Conservation (phyloP, 2,797 vertebrate species). For the Graptemys geographica region DNA sequence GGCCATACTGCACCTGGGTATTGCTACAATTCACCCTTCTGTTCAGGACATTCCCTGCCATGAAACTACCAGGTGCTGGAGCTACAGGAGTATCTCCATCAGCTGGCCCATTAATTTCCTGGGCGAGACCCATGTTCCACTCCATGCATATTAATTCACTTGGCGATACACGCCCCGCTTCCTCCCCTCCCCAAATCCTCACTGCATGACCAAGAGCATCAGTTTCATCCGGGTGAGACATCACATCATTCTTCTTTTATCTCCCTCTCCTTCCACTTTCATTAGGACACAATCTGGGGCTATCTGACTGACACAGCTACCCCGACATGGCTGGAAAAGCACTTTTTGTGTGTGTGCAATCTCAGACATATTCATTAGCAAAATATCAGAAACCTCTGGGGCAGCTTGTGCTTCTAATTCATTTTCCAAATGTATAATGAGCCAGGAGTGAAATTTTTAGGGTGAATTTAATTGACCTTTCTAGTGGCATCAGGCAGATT, state of each 20-base stretch:
- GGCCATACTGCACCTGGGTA: neutral
- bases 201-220: neutral
- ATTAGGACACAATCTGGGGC: neutral
- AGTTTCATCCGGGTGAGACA: neutral
- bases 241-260: fast-evolving
- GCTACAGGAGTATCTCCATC: neutral
- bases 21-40: neutral
- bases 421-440: constrained; percentile 86
- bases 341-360: constrained; percentile 43
- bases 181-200: neutral
- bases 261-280: neutral
- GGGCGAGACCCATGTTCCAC: neutral
- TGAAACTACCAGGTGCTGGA: neutral
- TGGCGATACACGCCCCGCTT: neutral
- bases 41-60: neutral
- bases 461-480: constrained; percentile 90
- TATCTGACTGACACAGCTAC: neutral
- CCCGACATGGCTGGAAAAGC: neutral
- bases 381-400: constrained; percentile 85
- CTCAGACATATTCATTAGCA: constrained; percentile 81
- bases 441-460: constrained; percentile 85
- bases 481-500: constrained; percentile 84
- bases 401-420: constrained; percentile 83
- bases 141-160: neutral
- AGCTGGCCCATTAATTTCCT: neutral